Base-by-base conservation (phyloP, 2,113 vertebrate genomes). In the Lepisosteus oculatus region DNA sequence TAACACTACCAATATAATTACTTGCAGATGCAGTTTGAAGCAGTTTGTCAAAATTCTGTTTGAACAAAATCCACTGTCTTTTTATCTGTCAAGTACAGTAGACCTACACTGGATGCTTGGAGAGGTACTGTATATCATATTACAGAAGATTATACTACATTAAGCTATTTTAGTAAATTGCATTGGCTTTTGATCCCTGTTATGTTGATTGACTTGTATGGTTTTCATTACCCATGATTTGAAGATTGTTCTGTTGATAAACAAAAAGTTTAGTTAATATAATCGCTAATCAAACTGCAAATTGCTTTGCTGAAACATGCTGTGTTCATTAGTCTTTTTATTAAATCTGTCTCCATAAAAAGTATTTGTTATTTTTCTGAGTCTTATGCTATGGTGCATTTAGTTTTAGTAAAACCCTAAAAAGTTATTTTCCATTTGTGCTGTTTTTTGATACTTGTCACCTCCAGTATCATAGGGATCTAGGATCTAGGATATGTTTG, bases 61-160 rank as follows among this genome's bases (percentile, higher is more conserved):
- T 85, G 80, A 82, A 88, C 83, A 89, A 89, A 89, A 90, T 85
- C 75, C 86, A 84, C 82, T 86, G 43, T 88, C 83, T 83, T 84
- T 88, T 88, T 91, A 90, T 90, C 86, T 85, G 85, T 88, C 88
- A 89, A 83, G 77, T 91, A 91, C 88, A 91, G 90, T 90, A 29
- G 29, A 29, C 29, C 29, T 29, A 86, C 80, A 78, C 69, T 77
- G 79, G 76, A 81, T 84, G 86, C 84, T 82, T 76, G 82, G 83
- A 61, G 80, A 82, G 80, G 84, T 73, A 29, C 29, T 29, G 29
- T 29, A 83, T 85, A 85, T 91, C 88, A 72, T 77, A 77, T 91
- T 90, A 89, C 91, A 90, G 76, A 88, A 89, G 86, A 91, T 89
- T 90, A 86, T 88, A 85, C 82, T 78, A 79, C 83, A 86, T 90